Conservation (phyloP, 1,140 invertebrate species). For the Aricia agestis region DNA sequence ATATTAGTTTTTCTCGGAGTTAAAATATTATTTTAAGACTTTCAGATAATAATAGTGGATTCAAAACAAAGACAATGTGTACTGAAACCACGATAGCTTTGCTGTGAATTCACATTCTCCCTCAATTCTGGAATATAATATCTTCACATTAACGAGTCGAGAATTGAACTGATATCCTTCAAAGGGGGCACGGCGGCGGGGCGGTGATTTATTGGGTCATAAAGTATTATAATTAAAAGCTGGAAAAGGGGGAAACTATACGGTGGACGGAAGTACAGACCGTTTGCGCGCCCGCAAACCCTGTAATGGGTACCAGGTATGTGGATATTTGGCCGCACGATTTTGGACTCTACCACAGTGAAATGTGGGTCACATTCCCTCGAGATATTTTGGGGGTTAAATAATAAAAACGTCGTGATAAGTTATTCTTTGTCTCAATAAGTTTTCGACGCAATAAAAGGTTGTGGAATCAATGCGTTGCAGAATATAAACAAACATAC, state of each 20-base stretch:
- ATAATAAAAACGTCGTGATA: slow-evolving; percentile 5
- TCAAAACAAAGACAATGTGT: too few species aligned
- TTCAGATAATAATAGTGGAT: too few species aligned
- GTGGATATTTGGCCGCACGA: background rate
- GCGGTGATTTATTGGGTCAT: slow-evolving; percentile 76
- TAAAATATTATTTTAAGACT: too few species aligned
- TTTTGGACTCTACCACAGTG: slow-evolving; percentile 9
- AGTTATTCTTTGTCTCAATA: slow-evolving; percentile 5
- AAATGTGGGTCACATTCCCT: background rate
- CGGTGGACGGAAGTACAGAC: slow-evolving; percentile 44
- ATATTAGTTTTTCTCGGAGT: too few species aligned
- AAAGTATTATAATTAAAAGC: slow-evolving; percentile 78
- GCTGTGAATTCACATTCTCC: too few species aligned
- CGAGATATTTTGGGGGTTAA: background rate
- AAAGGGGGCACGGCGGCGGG: slow-evolving; percentile 50
- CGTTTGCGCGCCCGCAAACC: slow-evolving; percentile 42
- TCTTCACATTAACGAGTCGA: slow-evolving; percentile 37
- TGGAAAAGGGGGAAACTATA: slow-evolving; percentile 67
- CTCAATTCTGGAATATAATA: background rate
- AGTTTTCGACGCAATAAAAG: background rate
- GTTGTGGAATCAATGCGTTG: background rate
- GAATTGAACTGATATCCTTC: slow-evolving; percentile 72
- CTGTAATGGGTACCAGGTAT: slow-evolving; percentile 40
- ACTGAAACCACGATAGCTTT: too few species aligned
- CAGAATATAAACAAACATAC: too few species aligned